These are phyloP conservation scores for Tragopan temminckii DNA, from an alignment of 2,797 vertebrate species.

Conservation along the genomic window DNA sequence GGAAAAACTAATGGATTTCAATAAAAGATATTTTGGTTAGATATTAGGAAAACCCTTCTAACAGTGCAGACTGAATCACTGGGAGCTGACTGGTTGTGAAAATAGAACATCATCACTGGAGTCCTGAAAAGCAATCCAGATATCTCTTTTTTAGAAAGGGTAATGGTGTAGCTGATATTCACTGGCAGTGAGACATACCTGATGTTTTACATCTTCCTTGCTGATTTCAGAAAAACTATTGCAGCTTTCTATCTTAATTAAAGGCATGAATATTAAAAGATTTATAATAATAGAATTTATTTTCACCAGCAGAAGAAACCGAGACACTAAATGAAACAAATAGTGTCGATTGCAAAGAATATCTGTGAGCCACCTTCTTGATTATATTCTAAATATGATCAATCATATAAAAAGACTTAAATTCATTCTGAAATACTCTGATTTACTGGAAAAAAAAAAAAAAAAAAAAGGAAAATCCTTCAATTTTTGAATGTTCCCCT, in stretches of 20 bases:
- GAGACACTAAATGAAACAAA: not conserved
- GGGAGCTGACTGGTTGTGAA: not conserved
- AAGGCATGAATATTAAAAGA: not conserved
- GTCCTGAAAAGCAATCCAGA: not conserved
- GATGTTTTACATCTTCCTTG: not conserved
- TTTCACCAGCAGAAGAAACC: not conserved
- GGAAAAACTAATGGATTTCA: not conserved
- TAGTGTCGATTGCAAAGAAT: not conserved
- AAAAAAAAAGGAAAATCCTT: not conserved
- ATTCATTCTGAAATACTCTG: not conserved
- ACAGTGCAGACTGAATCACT: not conserved
- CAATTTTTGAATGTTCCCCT: not conserved
- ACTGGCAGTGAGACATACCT: not conserved
- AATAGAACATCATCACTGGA: not conserved
- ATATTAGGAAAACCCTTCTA: not conserved
- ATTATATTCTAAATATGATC: not conserved
- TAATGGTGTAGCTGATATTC: not conserved
- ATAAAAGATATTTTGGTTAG: not conserved
- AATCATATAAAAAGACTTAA: not conserved
- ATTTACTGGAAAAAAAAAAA: not conserved
- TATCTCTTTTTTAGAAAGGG: not conserved
- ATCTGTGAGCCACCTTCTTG: not conserved
- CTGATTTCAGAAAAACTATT: not conserved
- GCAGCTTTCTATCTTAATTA: not conserved
- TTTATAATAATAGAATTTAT: not conserved